Percentiles rank a stretch among this genome's conserved stretches.
Evolutionary conservation across 1,140 invertebrate genomes (phyloP).

Genomic region (Atopsyche davidsoni): DNA sequence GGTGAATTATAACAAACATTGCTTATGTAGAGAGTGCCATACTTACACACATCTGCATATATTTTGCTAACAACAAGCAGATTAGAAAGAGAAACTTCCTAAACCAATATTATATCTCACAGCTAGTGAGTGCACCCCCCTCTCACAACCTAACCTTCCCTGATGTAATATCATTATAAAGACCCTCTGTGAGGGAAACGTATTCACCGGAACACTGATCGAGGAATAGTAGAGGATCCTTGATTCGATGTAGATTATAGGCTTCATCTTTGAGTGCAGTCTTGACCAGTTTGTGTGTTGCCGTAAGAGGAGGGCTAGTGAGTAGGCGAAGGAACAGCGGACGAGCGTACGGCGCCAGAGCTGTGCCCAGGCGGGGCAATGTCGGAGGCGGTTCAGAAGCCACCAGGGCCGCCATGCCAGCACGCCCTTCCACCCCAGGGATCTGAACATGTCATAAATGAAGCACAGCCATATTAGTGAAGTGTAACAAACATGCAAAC

Average conservation of each 20-base stretch:
- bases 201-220: slow-evolving; percentile 57
- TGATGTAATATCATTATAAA: slow-evolving; percentile 59
- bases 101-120: too few species aligned
- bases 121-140: too few species aligned
- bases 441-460: slow-evolving; percentile 51
- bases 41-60: too few species aligned
- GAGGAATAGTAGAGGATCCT: slow-evolving; percentile 71
- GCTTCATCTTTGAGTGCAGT: slow-evolving; percentile 72
- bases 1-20: too few species aligned
- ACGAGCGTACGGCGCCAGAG: slow-evolving; percentile 76
- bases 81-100: too few species aligned
- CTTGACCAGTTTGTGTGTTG: slow-evolving; percentile 90
- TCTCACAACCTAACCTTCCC: slow-evolving; percentile 55
- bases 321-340: slow-evolving; percentile 86
- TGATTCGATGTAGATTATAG: slow-evolving; percentile 58
- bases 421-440: slow-evolving; percentile 80
- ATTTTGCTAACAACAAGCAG: too few species aligned
- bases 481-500: too few species aligned
- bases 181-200: slow-evolving; percentile 56
- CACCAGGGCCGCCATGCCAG: slow-evolving; percentile 74
- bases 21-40: too few species aligned
- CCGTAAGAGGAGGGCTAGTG: slow-evolving; percentile 73
- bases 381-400: slow-evolving; percentile 12
- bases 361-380: slow-evolving; percentile 56
- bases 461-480: too few species aligned